A percentile compares a stretch with the other conserved stretches of the same genome.
Conservation (phyloP, 2,113 vertebrate species). For the Caranx melampygus region DNA sequence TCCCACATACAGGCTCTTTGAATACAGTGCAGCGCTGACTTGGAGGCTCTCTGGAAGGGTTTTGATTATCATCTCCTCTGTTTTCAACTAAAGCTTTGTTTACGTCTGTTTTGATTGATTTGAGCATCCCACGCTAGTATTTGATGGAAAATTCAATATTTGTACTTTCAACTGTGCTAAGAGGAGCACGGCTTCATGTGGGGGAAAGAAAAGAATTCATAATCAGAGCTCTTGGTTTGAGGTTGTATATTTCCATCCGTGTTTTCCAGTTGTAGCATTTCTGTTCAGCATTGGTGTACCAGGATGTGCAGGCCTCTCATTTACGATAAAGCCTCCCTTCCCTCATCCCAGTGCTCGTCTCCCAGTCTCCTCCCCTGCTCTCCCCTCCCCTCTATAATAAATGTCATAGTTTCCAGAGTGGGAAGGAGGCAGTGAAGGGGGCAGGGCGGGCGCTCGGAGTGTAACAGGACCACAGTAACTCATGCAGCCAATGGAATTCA, state of each 20-base stretch:
- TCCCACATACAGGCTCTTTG: constrained; percentile 26
- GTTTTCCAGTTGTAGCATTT: constrained; percentile 40
- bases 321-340: constrained; percentile 68
- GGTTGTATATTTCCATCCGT: constrained; percentile 20
- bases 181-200: neutral
- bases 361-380: constrained; percentile 49
- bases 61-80: constrained; percentile 35
- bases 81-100: constrained; percentile 50
- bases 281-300: constrained; percentile 52
- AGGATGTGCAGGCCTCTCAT: constrained; percentile 73
- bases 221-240: constrained; percentile 18
- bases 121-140: neutral
- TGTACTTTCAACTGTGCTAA: constrained; percentile 28
- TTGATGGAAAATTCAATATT: constrained; percentile 55
- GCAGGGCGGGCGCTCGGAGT: constrained; percentile 80
- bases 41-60: constrained; percentile 26
- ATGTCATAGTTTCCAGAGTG: constrained; percentile 89
- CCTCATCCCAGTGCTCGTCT: constrained; percentile 59
- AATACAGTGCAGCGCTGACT: constrained; percentile 36
- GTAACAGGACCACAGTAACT: constrained; percentile 84
- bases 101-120: constrained; percentile 45
- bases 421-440: constrained; percentile 59
- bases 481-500: constrained; percentile 83
- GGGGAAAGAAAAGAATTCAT: neutral
- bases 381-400: constrained; percentile 76